These are phyloP conservation scores for Morphnarchus princeps DNA, from an alignment of 2,113 vertebrate species.

Conservation along the genomic window DNA sequence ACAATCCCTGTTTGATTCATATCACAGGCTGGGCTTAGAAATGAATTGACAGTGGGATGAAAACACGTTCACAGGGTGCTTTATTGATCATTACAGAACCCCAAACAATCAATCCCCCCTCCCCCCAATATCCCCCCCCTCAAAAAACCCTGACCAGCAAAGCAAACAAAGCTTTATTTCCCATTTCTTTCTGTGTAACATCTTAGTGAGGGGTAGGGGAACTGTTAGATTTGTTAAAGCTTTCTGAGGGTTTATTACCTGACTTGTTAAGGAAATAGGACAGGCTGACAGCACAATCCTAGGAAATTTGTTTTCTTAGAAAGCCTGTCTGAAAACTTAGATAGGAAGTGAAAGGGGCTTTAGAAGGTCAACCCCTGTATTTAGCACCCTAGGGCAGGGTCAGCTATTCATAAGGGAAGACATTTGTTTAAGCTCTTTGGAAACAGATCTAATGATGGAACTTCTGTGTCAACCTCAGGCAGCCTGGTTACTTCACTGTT, in stretches of 20 bases:
- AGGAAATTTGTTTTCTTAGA: not conserved
- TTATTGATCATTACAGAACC: not conserved
- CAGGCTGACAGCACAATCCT: not conserved
- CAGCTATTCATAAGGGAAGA: not conserved
- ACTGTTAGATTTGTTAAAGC: not conserved
- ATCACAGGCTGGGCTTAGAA: not conserved
- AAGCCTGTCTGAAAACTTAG: not conserved
- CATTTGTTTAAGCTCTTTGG: not conserved
- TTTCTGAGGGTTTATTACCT: not conserved
- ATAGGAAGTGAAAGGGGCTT: not conserved
- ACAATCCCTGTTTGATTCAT: not conserved
- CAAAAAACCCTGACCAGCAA: not conserved
- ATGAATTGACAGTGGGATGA: not conserved
- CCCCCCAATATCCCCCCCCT: accelerated
- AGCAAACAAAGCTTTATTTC: not conserved
- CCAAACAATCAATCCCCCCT: not conserved
- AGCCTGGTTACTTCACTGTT: not conserved
- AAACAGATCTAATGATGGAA: not conserved
- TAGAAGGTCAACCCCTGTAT: not conserved
- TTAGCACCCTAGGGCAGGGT: not conserved
- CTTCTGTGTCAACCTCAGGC: not conserved
- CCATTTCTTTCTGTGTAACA: not conserved
- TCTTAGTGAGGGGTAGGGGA: not conserved
- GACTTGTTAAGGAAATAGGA: not conserved
- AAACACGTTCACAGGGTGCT: not conserved